Conservation (phyloP, 1,140 invertebrate genomes). For the Callitettix versicolor region DNA sequence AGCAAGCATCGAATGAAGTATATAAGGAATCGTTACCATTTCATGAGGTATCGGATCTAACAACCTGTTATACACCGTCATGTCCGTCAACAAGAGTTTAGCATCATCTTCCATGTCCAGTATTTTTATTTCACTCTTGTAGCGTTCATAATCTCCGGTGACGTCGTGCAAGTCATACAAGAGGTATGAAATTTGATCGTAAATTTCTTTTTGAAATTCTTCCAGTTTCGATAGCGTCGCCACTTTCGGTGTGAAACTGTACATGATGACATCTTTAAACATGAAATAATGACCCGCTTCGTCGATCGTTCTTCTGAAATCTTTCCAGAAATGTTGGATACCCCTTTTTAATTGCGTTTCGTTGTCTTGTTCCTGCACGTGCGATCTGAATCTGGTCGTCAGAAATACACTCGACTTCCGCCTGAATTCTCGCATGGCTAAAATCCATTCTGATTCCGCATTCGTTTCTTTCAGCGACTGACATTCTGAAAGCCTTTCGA, state of each 20-base stretch:
- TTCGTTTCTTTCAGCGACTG: neutral
- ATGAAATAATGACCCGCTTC: neutral
- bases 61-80: constrained; percentile 30
- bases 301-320: neutral
- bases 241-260: neutral
- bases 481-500: too few species aligned
- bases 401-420: neutral
- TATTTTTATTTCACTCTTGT: neutral
- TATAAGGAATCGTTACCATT: neutral
- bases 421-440: neutral
- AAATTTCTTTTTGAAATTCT: constrained; percentile 33
- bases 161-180: constrained; percentile 43
- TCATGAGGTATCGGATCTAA: constrained; percentile 19
- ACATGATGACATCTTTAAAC: neutral
- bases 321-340: neutral
- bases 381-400: neutral
- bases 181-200: constrained; percentile 38
- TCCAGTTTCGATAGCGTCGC: constrained; percentile 8
- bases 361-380: neutral
- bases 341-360: neutral
- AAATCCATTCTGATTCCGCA: neutral
- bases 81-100: constrained; percentile 34
- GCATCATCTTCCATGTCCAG: neutral
- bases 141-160: constrained; percentile 33
- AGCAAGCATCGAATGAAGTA: neutral